Evolutionary conservation across 1,140 invertebrate species (phyloP).

Genomic region (Lamellibrachia luymesi): DNA sequence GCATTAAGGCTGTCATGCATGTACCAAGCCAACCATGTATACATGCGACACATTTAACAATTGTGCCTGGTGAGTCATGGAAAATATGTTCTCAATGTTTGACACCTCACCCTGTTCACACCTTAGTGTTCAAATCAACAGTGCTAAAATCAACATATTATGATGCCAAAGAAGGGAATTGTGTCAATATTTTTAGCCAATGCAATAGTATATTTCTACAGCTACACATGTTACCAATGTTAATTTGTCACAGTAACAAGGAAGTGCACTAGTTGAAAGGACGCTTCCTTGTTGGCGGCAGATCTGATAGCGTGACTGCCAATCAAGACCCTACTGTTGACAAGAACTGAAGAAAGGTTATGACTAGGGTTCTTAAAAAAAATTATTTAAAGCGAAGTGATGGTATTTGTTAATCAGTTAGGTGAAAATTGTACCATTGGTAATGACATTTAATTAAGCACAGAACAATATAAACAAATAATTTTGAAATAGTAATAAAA

Average conservation of each 20-base stretch:
- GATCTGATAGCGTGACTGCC: neutral
- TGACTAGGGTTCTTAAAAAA: neutral
- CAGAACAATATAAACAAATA: too few relatives aligned
- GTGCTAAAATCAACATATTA: neutral
- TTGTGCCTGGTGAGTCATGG: neutral
- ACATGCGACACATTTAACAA: neutral
- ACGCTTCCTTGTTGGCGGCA: neutral
- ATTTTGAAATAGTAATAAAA: too few relatives aligned
- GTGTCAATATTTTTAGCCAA: neutral
- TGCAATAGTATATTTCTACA: neutral
- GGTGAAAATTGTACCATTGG: too few relatives aligned
- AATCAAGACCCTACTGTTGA: neutral
- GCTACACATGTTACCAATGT: neutral
- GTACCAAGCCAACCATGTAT: neutral
- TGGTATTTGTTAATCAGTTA: too few relatives aligned
- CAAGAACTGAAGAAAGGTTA: neutral
- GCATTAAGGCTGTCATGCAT: neutral
- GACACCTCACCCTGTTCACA: neutral
- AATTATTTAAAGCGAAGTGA: neutral
- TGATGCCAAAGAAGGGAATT: neutral
- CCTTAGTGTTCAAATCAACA: neutral
- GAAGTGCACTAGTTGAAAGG: neutral
- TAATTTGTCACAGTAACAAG: neutral
- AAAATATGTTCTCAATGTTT: too few relatives aligned
- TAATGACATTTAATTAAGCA: too few relatives aligned